phyloP scores from a whole-genome alignment of 2,113 vertebrate genomes.

The Carassius auratus region DNA sequence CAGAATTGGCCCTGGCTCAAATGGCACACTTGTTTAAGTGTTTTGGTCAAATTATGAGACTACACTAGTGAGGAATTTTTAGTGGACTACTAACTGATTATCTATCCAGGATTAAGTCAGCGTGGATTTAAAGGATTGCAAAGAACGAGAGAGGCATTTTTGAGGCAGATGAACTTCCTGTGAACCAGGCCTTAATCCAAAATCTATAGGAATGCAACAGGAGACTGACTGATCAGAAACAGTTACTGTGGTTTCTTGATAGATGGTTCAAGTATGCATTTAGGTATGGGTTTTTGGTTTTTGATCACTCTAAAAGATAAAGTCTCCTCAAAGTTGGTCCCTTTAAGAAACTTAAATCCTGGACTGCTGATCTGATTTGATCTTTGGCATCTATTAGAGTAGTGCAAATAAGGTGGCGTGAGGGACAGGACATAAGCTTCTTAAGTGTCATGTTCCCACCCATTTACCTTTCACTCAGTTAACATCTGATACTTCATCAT shows the following conservation, averaged over 20 bases:
- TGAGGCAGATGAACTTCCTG: background rate
- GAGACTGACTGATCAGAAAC: background rate
- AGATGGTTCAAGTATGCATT: background rate
- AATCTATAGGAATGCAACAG: background rate
- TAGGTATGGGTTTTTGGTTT: background rate
- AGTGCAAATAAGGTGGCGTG: slow-evolving; percentile 19
- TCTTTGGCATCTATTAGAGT: slow-evolving; percentile 2
- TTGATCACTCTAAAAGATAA: background rate
- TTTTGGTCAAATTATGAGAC: background rate
- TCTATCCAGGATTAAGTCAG: slow-evolving; percentile 1
- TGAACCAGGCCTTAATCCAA: background rate
- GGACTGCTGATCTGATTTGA: slow-evolving; percentile 24
- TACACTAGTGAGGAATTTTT: background rate
- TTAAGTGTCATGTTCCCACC: slow-evolving; percentile 40
- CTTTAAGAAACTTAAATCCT: background rate
- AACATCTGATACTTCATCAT: slow-evolving; percentile 3
- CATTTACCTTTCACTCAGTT: slow-evolving; percentile 46
- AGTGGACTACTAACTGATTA: background rate
- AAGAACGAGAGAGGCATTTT: background rate
- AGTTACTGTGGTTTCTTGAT: background rate
- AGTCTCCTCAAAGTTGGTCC: background rate
- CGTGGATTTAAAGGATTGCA: background rate
- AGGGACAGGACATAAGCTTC: slow-evolving; percentile 16
- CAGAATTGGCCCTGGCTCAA: background rate
- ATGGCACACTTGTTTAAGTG: background rate